A percentile compares a stretch with the other conserved stretches of the same genome.
These are phyloP conservation scores for Odocoileus virginianus DNA, from an alignment of 2,113 vertebrate genomes.

Conservation along the genomic window DNA sequence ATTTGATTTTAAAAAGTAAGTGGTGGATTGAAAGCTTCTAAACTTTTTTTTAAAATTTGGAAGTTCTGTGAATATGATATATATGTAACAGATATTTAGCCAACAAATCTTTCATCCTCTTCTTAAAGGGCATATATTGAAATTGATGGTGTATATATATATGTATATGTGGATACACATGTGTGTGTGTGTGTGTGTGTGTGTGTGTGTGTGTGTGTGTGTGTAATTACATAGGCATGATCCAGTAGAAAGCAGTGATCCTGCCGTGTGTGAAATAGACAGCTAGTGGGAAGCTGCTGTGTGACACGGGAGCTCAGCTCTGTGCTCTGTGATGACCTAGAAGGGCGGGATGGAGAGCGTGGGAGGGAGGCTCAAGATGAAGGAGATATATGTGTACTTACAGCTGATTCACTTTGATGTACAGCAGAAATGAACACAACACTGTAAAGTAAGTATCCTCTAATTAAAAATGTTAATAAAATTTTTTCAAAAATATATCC, in stretches of 20 bases:
- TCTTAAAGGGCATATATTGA: not conserved
- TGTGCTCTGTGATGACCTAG: not conserved
- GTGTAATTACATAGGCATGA: not conserved
- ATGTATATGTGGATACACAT: not conserved
- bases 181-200: not conserved
- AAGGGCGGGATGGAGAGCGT: not conserved
- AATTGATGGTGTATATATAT: not conserved
- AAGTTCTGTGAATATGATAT: not conserved
- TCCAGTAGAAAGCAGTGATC: not conserved
- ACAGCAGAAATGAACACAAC: not conserved
- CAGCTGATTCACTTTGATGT: not conserved
- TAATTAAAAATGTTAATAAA: not conserved
- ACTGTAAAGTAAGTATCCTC: not conserved
- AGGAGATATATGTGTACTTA: not conserved
- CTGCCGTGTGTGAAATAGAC: not conserved
- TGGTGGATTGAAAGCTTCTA: not conserved
- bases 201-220: not conserved
- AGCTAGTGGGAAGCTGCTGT: not conserved
- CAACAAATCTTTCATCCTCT: not conserved
- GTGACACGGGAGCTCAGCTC: not conserved
- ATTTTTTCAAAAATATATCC: not conserved
- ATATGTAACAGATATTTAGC: not conserved
- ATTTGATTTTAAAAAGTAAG: not conserved
- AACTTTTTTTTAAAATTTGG: not conserved
- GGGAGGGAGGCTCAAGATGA: not conserved